Evolutionary conservation across 1,140 invertebrate species (phyloP).

Genomic region (Elysia chlorotica): DNA sequence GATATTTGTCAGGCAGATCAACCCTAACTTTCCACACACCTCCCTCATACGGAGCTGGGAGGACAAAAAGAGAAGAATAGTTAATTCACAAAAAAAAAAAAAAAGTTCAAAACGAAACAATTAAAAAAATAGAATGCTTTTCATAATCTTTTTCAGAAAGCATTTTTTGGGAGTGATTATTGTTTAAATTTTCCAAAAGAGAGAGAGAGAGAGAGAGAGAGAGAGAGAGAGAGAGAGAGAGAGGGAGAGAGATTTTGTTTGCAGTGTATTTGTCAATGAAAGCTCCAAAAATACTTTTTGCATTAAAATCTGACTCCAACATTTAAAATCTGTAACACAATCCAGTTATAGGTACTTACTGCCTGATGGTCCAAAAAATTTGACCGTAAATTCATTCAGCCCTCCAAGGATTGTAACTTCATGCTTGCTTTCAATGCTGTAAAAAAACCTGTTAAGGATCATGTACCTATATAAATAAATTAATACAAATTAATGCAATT

Average conservation of each 20-base stretch:
- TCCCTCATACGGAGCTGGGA: slow-evolving; percentile 94
- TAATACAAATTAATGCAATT: too few species aligned
- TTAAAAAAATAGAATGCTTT: too few species aligned
- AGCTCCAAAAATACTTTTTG: too few species aligned
- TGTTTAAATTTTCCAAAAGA: too few species aligned
- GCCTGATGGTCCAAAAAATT: slow-evolving; percentile 90
- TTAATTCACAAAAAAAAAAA: neutral
- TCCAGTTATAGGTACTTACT: slow-evolving; percentile 55
- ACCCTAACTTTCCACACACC: slow-evolving; percentile 99
- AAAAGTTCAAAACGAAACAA: too few species aligned
- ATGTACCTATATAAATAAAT: too few species aligned
- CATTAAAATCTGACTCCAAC: too few species aligned
- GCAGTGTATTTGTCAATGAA: neutral
- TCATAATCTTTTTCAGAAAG: too few species aligned
- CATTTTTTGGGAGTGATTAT: too few species aligned
- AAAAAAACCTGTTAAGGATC: slow-evolving; percentile 33
- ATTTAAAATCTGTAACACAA: too few species aligned
- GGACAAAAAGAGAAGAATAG: neutral
- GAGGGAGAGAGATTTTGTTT: neutral
- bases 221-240: too few species aligned
- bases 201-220: too few species aligned
- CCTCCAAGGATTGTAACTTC: slow-evolving; percentile 98
- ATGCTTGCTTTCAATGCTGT: slow-evolving; percentile 97
- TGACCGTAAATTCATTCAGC: slow-evolving; percentile 98
- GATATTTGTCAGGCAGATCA: slow-evolving; percentile 98